phyloP scores from a whole-genome alignment of 2,113 vertebrate genomes.

The Bothrops jararaca region DNA sequence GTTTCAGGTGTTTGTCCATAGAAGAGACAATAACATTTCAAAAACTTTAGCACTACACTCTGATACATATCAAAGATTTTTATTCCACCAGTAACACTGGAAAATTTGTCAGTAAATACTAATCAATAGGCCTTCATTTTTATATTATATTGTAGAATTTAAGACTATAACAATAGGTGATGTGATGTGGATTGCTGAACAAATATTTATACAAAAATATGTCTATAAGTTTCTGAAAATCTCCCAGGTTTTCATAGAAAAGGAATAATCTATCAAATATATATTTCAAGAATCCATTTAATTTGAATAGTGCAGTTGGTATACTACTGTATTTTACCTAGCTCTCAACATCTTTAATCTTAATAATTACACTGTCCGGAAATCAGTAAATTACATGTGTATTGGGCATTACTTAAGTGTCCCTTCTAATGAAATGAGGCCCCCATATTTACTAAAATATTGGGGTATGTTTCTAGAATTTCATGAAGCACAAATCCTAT shows the following conservation, averaged over 20 bases:
- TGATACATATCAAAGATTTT: background rate
- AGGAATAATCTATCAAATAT: background rate
- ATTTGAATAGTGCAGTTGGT: background rate
- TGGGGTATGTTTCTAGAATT: background rate
- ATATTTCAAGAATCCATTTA: background rate
- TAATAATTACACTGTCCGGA: background rate
- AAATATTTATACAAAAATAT: background rate
- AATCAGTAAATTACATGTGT: too few relatives aligned
- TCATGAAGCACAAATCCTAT: background rate
- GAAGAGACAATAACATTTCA: background rate
- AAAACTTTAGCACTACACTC: background rate
- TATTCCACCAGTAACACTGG: background rate
- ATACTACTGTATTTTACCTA: background rate
- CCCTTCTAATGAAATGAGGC: background rate
- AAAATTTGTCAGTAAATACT: background rate
- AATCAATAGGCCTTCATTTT: background rate
- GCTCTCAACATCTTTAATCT: background rate
- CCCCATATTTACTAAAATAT: background rate
- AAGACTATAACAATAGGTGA: background rate
- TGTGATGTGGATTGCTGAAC: background rate
- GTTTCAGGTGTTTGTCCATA: background rate
- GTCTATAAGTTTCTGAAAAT: background rate
- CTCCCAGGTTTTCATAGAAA: background rate
- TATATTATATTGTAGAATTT: background rate
- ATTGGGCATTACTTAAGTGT: background rate